Evolutionary conservation across 2,888 invertebrate species (phyloP).

Genomic region (Meloe dianella): DNA sequence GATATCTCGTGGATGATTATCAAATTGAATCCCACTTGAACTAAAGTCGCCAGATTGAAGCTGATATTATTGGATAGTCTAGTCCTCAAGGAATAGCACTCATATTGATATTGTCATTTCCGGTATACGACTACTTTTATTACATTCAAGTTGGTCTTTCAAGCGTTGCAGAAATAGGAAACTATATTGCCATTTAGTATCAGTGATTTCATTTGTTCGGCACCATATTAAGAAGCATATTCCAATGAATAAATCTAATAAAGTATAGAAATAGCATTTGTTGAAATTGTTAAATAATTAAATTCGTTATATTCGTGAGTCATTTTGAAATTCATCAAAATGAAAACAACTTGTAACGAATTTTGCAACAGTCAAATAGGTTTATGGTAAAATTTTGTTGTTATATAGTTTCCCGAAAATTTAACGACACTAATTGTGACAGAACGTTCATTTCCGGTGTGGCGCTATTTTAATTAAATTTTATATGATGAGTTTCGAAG

Average conservation of each 20-base stretch:
- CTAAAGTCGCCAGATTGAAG: not conserved
- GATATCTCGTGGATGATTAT: not conserved
- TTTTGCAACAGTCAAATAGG: not conserved
- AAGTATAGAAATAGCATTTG: too few relatives aligned
- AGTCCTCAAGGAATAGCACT: not conserved
- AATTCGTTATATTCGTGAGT: not conserved
- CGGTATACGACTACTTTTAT: not conserved
- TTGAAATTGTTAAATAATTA: not conserved
- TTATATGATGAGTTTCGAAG: conserved; percentile 39
- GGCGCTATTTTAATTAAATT: conserved; percentile 45
- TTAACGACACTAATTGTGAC: conserved; percentile 26
- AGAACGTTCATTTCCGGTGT: conserved; percentile 19
- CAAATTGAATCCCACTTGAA: conserved; percentile 10
- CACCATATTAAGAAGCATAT: not conserved
- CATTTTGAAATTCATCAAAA: conserved; percentile 15
- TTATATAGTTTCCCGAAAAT: not conserved
- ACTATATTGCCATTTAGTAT: not conserved
- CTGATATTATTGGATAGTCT: conserved; percentile 1
- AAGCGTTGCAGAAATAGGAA: not conserved
- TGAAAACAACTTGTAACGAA: not conserved
- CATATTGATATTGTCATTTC: conserved; percentile 1
- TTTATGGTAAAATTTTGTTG: not conserved
- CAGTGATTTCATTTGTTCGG: not conserved
- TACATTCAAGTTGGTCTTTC: not conserved
- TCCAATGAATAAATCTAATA: not conserved